Conservation (phyloP, 2,888 invertebrate species). For the Argynnis bischoffii region DNA sequence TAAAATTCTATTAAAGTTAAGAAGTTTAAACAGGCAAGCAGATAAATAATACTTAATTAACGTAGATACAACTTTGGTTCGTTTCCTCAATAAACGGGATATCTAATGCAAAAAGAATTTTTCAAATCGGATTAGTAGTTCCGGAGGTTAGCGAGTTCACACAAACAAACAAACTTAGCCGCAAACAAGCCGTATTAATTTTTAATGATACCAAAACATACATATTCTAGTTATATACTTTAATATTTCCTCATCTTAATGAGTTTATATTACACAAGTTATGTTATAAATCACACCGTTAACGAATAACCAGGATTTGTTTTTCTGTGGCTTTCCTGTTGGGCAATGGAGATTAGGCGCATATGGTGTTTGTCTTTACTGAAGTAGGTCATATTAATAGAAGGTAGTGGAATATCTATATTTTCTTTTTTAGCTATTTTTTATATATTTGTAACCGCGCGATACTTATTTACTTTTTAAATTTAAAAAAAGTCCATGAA, state of each 20-base stretch:
- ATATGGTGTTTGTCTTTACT: conserved; percentile 37
- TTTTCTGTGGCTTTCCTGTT: conserved; percentile 42
- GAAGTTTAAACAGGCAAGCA: no score
- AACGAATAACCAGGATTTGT: conserved; percentile 51
- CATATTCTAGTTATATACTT: conserved; percentile 1
- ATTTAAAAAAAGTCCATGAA: no score
- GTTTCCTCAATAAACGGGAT: neutral
- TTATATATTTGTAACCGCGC: no score
- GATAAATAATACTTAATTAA: no score
- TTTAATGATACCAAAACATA: conserved; percentile 7
- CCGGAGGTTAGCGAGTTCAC: no score
- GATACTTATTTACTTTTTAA: no score
- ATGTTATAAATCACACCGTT: conserved; percentile 31
- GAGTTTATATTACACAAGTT: conserved; percentile 31
- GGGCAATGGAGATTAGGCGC: conserved; percentile 28
- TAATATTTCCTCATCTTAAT: conserved; percentile 32
- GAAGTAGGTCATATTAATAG: conserved; percentile 28
- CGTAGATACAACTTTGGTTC: no score
- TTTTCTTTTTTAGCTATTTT: neutral
- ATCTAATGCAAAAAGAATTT: neutral
- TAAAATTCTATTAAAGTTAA: no score
- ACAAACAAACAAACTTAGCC: no score
- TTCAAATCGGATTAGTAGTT: neutral
- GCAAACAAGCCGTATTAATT: neutral
- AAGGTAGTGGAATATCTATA: neutral